Percentiles rank a stretch among this genome's conserved stretches.
These are phyloP conservation scores for Physocephala rufipes DNA, from an alignment of 2,888 invertebrate species.

Conservation along the genomic window DNA sequence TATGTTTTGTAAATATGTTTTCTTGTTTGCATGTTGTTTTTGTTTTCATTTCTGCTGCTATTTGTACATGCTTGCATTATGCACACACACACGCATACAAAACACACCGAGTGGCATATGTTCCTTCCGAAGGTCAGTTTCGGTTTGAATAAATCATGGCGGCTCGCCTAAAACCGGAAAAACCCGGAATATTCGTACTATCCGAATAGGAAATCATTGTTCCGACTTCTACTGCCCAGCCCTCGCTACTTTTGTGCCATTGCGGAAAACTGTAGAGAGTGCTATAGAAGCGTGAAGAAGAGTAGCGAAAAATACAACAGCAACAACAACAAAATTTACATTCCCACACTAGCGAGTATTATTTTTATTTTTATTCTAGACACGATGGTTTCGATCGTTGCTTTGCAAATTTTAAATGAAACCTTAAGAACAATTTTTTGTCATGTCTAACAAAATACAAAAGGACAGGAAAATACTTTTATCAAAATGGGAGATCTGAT, in stretches of 20 bases:
- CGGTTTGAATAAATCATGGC: slow-evolving; percentile 59
- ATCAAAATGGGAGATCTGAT: too few relatives aligned
- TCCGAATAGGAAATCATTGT: too few relatives aligned
- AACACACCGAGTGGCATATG: slow-evolving; percentile 26
- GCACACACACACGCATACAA: background rate
- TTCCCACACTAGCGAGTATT: background rate
- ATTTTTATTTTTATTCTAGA: too few relatives aligned
- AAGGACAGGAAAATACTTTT: too few relatives aligned
- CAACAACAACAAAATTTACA: background rate
- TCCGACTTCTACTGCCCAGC: background rate
- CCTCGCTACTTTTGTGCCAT: slow-evolving; percentile 23
- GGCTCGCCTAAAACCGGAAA: slow-evolving; percentile 40
- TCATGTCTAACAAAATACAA: too few relatives aligned
- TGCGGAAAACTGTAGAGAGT: background rate
- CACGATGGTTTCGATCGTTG: too few relatives aligned
- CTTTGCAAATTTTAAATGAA: too few relatives aligned
- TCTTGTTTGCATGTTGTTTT: too few relatives aligned
- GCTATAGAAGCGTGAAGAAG: slow-evolving; percentile 8
- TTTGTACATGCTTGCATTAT: background rate
- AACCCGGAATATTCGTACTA: slow-evolving; percentile 38
- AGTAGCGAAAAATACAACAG: slow-evolving; percentile 29
- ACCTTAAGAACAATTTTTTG: too few relatives aligned
- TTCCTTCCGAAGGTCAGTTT: slow-evolving; percentile 47
- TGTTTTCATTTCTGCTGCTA: too few relatives aligned
- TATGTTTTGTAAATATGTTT: too few relatives aligned